Conservation (phyloP, 1,140 invertebrate genomes). For the Daktulosphaira vitifoliae region DNA sequence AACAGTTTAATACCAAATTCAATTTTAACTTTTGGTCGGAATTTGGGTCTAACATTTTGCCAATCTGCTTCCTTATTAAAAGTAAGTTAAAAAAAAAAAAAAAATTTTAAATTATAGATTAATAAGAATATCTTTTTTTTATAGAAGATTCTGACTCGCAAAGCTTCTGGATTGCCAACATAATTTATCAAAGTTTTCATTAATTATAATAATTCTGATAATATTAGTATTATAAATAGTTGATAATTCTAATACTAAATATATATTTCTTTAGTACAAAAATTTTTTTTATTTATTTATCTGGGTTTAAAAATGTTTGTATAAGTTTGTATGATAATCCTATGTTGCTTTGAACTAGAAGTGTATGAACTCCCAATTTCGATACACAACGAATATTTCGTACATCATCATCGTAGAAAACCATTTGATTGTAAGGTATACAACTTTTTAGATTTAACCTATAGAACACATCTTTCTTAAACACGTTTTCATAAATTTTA, state of each 20-base stretch:
- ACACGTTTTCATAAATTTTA: no score
- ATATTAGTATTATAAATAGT: no score
- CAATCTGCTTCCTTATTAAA: conserved; percentile 1
- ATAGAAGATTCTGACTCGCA: conserved; percentile 3
- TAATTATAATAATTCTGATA: no score
- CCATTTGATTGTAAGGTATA: neutral
- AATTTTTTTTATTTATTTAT: no score
- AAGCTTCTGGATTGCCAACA: conserved; percentile 16
- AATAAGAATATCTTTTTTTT: no score
- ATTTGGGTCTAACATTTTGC: neutral
- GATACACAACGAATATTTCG: neutral
- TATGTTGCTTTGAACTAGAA: neutral
- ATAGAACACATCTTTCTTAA: no score
- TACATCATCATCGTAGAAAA: conserved; percentile 6
- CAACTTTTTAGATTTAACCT: conserved; percentile 4
- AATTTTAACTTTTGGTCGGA: conserved; percentile 45
- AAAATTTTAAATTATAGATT: no score
- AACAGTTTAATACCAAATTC: conserved; percentile 54
- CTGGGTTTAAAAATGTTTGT: no score
- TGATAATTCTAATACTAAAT: no score
- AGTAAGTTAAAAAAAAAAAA: conserved; percentile 10
- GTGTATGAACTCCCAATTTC: neutral
- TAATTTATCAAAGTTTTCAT: no score
- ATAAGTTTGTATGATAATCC: neutral
- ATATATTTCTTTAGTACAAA: no score